Percentiles rank a stretch among this genome's conserved stretches.
These are phyloP conservation scores for Exephanes ischioxanthus DNA, from an alignment of 2,888 invertebrate genomes.

Conservation along the genomic window DNA sequence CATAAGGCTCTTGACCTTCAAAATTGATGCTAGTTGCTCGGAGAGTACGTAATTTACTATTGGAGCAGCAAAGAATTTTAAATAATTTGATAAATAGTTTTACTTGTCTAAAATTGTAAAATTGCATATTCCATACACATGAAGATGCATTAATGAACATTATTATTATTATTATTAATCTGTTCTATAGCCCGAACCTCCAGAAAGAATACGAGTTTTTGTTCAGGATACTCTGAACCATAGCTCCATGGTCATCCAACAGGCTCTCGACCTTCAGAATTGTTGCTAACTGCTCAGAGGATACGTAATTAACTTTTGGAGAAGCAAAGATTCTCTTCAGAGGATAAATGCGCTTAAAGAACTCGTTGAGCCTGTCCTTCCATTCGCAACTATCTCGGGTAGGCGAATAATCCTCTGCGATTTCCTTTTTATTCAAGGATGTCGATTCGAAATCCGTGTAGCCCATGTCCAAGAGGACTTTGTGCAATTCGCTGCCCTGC, in stretches of 20 bases:
- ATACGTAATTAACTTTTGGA: too few species aligned
- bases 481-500: slow-evolving; percentile 80
- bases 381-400: not conserved
- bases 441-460: slow-evolving; percentile 79
- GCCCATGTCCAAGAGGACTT: slow-evolving; percentile 77
- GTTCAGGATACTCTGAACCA: slow-evolving; percentile 72
- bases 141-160: not conserved
- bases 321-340: not conserved
- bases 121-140: slow-evolving; percentile 55
- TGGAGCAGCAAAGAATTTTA: slow-evolving; percentile 1
- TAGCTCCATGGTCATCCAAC: slow-evolving; percentile 79
- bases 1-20: too few species aligned
- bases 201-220: slow-evolving; percentile 60
- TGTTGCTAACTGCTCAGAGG: too few species aligned
- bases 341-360: slow-evolving; percentile 8
- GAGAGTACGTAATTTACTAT: too few species aligned
- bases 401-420: not conserved
- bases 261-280: too few species aligned
- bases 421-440: slow-evolving; percentile 56
- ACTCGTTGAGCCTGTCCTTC: not conserved
- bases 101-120: slow-evolving; percentile 2
- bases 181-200: slow-evolving; percentile 63
- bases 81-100: slow-evolving; percentile 19
- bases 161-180: too few species aligned
- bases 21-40: too few species aligned